Percentiles rank a stretch among this genome's conserved stretches.
These are phyloP conservation scores for Tychaedon coryphoeus DNA, from an alignment of 2,113 vertebrate genomes.

Conservation along the genomic window DNA sequence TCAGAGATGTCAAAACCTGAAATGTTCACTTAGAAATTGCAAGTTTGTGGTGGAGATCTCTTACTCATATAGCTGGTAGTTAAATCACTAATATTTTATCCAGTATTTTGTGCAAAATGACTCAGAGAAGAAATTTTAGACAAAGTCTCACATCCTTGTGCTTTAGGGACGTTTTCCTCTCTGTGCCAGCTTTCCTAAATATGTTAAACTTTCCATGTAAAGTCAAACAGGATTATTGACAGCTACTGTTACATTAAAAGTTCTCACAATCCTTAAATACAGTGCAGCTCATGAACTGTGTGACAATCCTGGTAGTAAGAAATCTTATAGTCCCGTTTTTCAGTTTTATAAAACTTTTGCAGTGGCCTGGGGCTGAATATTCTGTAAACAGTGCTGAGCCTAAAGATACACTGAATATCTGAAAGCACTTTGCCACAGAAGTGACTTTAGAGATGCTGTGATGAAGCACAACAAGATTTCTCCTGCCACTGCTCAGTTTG, in stretches of 20 bases:
- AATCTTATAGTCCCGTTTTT: background rate
- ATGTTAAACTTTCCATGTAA: background rate
- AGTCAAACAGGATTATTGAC: background rate
- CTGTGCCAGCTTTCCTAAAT: background rate
- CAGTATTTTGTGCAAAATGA: background rate
- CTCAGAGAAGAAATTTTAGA: background rate
- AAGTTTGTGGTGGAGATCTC: background rate
- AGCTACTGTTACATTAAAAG: background rate
- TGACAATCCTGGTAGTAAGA: background rate
- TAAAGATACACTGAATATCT: background rate
- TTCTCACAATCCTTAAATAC: background rate
- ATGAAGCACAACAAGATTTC: background rate
- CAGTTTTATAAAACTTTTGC: background rate
- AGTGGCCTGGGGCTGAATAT: background rate
- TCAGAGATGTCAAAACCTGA: background rate
- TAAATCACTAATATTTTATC: background rate
- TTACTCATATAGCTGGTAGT: background rate
- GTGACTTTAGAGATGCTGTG: background rate
- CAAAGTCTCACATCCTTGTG: background rate
- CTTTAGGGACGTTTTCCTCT: background rate
- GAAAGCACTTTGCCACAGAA: background rate
- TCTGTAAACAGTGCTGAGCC: background rate
- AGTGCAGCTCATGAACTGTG: background rate
- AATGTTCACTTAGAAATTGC: background rate
- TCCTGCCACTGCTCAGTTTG: fast-evolving